These are phyloP conservation scores for Gambelia wislizenii DNA, from an alignment of 2,797 vertebrate species.

Conservation along the genomic window DNA sequence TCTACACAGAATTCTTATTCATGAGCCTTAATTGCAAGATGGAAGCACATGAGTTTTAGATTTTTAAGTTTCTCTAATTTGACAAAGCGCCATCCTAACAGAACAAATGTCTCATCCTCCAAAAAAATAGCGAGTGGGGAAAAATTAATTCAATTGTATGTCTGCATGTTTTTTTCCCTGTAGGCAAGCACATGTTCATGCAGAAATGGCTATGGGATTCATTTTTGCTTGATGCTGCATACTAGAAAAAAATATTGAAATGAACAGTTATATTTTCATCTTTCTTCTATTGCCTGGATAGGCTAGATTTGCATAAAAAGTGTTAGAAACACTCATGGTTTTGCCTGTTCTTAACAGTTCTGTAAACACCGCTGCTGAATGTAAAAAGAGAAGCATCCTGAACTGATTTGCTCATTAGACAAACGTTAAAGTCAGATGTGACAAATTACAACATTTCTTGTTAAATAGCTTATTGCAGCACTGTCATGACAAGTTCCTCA, in stretches of 20 bases:
- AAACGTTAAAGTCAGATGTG: neutral
- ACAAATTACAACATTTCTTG: neutral
- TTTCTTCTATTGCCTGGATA: neutral
- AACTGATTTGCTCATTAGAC: neutral
- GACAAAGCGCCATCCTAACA: neutral
- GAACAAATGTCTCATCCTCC: neutral
- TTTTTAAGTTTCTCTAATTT: neutral
- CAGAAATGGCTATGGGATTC: neutral
- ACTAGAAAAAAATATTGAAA: neutral
- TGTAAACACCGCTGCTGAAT: neutral
- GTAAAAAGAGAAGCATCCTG: neutral
- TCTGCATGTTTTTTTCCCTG: neutral
- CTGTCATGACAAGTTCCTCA: neutral
- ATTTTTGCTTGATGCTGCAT: neutral
- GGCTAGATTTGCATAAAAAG: neutral
- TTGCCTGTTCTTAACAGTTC: neutral
- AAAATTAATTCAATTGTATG: neutral
- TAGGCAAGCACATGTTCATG: too few species aligned
- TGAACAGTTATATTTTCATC: neutral
- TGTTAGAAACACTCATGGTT: neutral
- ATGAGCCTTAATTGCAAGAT: neutral
- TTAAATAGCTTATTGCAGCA: neutral
- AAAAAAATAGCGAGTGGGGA: neutral
- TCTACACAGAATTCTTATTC: neutral
- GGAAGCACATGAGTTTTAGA: neutral